Conservation (phyloP, 2,113 vertebrate species). For the Epinephelus lanceolatus region DNA sequence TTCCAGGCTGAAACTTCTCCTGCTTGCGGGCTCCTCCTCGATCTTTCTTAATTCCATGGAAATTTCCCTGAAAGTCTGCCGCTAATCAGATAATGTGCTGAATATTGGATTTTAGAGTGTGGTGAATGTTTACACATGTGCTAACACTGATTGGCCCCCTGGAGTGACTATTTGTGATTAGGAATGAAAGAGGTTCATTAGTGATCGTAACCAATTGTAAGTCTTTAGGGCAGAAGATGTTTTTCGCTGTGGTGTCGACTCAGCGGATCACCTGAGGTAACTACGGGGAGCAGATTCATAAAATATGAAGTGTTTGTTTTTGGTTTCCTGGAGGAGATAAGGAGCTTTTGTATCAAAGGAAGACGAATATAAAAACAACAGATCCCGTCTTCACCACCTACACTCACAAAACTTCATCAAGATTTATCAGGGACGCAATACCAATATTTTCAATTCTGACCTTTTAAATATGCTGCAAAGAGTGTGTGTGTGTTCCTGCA, state of each 20-base stretch:
- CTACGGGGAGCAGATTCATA: slow-evolving; percentile 57
- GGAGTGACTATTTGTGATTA: slow-evolving; percentile 70
- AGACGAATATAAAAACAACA: slow-evolving; percentile 11
- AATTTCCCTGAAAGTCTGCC: slow-evolving; percentile 42
- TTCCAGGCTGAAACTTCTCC: slow-evolving; percentile 14
- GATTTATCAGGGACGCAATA: not conserved
- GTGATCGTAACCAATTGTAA: slow-evolving; percentile 47
- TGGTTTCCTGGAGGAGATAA: slow-evolving; percentile 9
- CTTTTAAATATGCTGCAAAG: not conserved
- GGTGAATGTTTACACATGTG: slow-evolving; percentile 62
- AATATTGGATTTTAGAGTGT: slow-evolving; percentile 59
- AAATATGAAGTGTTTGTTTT: slow-evolving; percentile 68
- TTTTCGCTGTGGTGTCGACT: slow-evolving; percentile 62
- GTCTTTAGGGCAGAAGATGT: slow-evolving; percentile 74
- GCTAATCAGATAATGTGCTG: slow-evolving; percentile 67
- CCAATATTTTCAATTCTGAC: not conserved
- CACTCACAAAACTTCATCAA: not conserved
- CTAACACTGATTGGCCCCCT: slow-evolving; percentile 67
- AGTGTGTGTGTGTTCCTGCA: not conserved
- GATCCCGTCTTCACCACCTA: not conserved
- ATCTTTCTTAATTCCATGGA: slow-evolving; percentile 39
- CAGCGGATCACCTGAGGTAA: slow-evolving; percentile 64
- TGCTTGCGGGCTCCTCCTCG: slow-evolving; percentile 33
- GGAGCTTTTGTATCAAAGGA: slow-evolving; percentile 14
- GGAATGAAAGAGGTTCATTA: slow-evolving; percentile 76